A percentile compares a stretch with the other conserved stretches of the same genome.
These are phyloP conservation scores for Abrostola triplasia DNA, from an alignment of 2,888 invertebrate species.

Conservation along the genomic window DNA sequence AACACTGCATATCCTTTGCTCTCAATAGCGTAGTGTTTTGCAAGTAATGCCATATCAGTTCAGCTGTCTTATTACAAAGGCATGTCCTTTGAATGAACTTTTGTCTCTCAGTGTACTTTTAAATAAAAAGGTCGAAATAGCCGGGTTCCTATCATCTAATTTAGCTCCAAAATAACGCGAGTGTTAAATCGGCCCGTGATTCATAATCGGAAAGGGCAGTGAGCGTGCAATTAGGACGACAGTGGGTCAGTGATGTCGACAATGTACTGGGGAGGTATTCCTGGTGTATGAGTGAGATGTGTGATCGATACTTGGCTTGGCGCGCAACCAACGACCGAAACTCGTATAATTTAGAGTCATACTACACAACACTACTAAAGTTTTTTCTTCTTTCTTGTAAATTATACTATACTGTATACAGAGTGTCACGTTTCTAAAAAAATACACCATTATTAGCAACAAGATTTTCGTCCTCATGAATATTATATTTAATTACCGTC, in stretches of 20 bases:
- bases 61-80: too few species aligned
- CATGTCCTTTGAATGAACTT: too few species aligned
- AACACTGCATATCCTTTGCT: conserved; percentile 63
- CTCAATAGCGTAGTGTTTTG: conserved; percentile 37
- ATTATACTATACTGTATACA: conserved; percentile 25
- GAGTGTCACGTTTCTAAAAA: conserved; percentile 8
- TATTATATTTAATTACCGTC: conserved; percentile 9
- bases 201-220: conserved; percentile 73
- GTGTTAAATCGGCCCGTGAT: conserved; percentile 67
- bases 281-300: conserved; percentile 47
- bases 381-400: conserved; percentile 17
- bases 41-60: conserved; percentile 3
- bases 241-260: conserved; percentile 70
- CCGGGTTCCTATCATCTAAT: conserved; percentile 3
- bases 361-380: conserved; percentile 30
- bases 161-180: conserved; percentile 15
- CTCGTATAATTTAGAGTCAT: conserved; percentile 46
- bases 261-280: conserved; percentile 55
- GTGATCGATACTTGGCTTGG: conserved; percentile 61
- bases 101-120: too few species aligned
- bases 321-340: conserved; percentile 62
- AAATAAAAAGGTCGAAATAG: too few species aligned
- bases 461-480: conserved; percentile 9
- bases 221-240: conserved; percentile 68
- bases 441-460: conserved; percentile 13